A percentile compares a stretch with the other conserved stretches of the same genome.
These are phyloP conservation scores for Delia radicum DNA, from an alignment of 1,140 invertebrate genomes.

Conservation along the genomic window DNA sequence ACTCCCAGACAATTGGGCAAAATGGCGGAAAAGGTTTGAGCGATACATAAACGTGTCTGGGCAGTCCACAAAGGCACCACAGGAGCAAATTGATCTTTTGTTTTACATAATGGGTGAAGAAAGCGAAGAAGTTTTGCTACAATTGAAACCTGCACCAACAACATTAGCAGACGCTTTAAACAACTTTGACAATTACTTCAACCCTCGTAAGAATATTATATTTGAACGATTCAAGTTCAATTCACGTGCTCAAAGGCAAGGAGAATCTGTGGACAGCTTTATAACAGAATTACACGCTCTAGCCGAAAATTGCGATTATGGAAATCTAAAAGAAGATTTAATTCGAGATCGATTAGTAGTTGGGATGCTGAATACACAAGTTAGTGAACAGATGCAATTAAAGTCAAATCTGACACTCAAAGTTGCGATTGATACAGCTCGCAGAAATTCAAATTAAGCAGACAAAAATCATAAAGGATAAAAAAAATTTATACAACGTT, in stretches of 20 bases:
- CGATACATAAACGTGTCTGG: background rate
- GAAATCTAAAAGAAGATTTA: constrained; percentile 27
- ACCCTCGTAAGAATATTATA: constrained; percentile 41
- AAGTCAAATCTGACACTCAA: constrained; percentile 27
- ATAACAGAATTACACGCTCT: constrained; percentile 28
- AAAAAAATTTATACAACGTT: constrained; percentile 19
- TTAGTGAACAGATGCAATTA: constrained; percentile 25
- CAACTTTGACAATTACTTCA: constrained; percentile 46
- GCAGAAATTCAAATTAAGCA: constrained; percentile 23
- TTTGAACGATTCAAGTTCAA: constrained; percentile 31
- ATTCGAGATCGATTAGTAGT: constrained; percentile 31
- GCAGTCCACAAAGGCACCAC: background rate
- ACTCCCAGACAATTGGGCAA: background rate
- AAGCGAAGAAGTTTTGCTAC: constrained; percentile 7
- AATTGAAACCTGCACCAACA: background rate
- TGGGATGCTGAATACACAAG: constrained; percentile 23
- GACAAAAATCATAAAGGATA: background rate
- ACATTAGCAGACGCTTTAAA: constrained; percentile 9
- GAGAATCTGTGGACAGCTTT: constrained; percentile 31
- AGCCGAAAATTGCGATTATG: constrained; percentile 32
- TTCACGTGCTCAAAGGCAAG: constrained; percentile 30
- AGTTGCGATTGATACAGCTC: constrained; percentile 26
- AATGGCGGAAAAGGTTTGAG: constrained; percentile 7
- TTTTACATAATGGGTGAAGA: constrained; percentile 8
- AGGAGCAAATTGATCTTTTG: background rate